phyloP scores from a whole-genome alignment of 2,113 vertebrate genomes.

The Campylorhamphus procurvoides region DNA sequence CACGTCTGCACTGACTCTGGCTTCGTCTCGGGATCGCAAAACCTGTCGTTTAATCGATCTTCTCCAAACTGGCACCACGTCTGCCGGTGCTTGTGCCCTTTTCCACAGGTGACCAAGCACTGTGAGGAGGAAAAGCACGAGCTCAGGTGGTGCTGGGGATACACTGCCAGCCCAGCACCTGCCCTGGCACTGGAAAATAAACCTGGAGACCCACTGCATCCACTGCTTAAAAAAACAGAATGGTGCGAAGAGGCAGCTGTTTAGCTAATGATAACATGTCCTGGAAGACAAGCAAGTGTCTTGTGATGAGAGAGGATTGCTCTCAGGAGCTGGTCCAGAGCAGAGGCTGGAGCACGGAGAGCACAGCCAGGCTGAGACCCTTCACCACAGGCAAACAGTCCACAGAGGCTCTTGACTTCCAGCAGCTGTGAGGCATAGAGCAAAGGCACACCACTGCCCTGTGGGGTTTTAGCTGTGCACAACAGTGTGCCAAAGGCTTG shows the following conservation, averaged over 20 bases:
- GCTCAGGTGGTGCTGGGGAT: not conserved
- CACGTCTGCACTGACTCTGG: conserved; percentile 87
- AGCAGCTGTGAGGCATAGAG: not conserved
- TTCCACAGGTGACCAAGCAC: conserved; percentile 97
- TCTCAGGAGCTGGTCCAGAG: not conserved
- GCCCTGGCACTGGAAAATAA: not conserved
- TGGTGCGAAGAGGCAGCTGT: not conserved
- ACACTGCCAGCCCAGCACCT: not conserved
- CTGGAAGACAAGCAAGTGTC: not conserved
- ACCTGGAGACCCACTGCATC: not conserved
- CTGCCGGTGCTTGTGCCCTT: conserved; percentile 93
- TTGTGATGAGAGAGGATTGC: not conserved
- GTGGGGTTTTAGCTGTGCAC: not conserved
- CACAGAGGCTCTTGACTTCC: not conserved
- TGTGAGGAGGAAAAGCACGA: conserved; percentile 41
- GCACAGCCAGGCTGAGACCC: not conserved
- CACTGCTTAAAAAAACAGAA: not conserved
- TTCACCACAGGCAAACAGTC: not conserved
- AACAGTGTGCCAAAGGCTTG: not conserved
- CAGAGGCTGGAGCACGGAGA: not conserved
- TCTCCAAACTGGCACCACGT: conserved; percentile 97
- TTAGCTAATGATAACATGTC: fast-evolving
- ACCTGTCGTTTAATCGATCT: conserved; percentile 85
- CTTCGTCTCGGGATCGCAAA: conserved; percentile 85
- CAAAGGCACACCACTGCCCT: not conserved